These are phyloP conservation scores for Augochlora pura DNA, from an alignment of 1,140 invertebrate species.

Conservation along the genomic window DNA sequence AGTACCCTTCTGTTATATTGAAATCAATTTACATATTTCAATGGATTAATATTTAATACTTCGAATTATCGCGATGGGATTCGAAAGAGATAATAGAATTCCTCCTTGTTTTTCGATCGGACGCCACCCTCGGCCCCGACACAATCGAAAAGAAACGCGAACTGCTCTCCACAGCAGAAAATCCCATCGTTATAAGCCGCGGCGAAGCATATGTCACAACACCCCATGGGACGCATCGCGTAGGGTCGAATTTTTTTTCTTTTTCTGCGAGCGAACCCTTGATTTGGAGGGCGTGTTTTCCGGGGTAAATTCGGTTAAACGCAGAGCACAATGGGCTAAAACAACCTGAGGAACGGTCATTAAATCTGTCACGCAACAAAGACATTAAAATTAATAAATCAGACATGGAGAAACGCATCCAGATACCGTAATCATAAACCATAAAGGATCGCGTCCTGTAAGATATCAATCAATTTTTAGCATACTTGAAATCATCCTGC, in stretches of 20 bases:
- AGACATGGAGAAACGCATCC: no score
- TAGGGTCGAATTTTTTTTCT: slow-evolving; percentile 59
- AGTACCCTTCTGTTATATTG: no score
- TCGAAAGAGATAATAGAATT: neutral
- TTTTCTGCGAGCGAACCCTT: slow-evolving; percentile 44
- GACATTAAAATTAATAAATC: no score
- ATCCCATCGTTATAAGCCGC: slow-evolving; percentile 39
- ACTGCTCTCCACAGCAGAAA: slow-evolving; percentile 24
- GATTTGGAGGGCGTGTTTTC: slow-evolving; percentile 60
- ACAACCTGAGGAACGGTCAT: slow-evolving; percentile 11
- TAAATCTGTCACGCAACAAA: no score
- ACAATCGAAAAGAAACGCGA: neutral
- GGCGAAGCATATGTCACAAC: slow-evolving; percentile 57
- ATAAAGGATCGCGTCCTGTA: no score
- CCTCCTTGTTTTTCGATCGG: neutral
- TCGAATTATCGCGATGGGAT: neutral
- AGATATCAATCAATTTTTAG: no score
- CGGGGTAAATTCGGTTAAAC: slow-evolving; percentile 60
- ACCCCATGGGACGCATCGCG: slow-evolving; percentile 45
- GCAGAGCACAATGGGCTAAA: slow-evolving; percentile 37
- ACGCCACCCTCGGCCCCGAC: neutral
- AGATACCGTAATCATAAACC: no score
- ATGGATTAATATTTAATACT: neutral
- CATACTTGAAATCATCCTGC: no score
- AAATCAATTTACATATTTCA: no score